Percentiles rank a stretch among this genome's conserved stretches.
Evolutionary conservation across 2,113 vertebrate species (phyloP).

Genomic region (Coptodon bakossiorum): DNA sequence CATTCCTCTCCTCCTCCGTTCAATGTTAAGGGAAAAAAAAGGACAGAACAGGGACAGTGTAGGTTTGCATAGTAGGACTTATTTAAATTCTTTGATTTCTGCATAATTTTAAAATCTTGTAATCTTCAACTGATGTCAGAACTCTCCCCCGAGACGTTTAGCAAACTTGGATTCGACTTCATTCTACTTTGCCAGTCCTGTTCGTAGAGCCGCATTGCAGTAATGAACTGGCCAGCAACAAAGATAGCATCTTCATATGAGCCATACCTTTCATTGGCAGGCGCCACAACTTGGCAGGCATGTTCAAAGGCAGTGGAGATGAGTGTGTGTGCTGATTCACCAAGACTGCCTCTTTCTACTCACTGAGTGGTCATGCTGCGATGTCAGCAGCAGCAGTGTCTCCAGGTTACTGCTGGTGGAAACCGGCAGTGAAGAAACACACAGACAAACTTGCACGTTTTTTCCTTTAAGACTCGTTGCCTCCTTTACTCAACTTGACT

Average conservation of each 20-base stretch:
- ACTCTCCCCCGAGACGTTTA: neutral
- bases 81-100: neutral
- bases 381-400: conserved; percentile 20
- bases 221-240: conserved; percentile 12
- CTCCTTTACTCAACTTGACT: conserved; percentile 12
- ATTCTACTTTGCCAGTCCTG: neutral
- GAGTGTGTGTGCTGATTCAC: conserved; percentile 48
- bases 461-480: neutral
- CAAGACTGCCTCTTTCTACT: conserved; percentile 3
- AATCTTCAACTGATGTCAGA: neutral
- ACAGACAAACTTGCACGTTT: neutral
- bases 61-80: neutral
- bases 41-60: neutral
- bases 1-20: neutral
- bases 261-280: conserved; percentile 29
- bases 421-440: neutral
- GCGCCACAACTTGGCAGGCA: conserved; percentile 28
- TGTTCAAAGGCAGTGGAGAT: conserved; percentile 19
- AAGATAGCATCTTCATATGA: conserved; percentile 5
- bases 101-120: neutral
- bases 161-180: neutral
- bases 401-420: conserved; percentile 11
- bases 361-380: neutral
- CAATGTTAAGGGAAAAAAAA: neutral
- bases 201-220: conserved; percentile 17